phyloP scores from a whole-genome alignment of 2,888 invertebrate genomes.

The Synanthedon vespiformis region DNA sequence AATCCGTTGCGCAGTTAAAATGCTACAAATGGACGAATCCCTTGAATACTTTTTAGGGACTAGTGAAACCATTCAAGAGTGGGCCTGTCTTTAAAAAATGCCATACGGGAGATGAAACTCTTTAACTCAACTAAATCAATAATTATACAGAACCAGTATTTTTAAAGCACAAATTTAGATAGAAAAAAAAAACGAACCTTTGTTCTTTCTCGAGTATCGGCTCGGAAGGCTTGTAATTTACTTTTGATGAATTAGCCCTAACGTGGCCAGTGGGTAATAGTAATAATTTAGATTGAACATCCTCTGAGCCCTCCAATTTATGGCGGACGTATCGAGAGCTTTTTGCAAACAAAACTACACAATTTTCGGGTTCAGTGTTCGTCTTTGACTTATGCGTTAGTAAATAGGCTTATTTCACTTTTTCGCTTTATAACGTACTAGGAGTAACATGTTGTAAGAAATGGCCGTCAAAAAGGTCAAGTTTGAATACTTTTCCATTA shows the following conservation, averaged over 20 bases:
- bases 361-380: slow-evolving; percentile 33
- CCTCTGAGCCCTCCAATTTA: slow-evolving; percentile 34
- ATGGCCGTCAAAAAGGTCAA: not conserved
- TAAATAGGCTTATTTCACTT: too few relatives aligned
- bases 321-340: slow-evolving; percentile 36
- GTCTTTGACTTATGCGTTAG: slow-evolving; percentile 7
- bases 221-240: slow-evolving; percentile 42
- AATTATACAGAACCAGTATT: too few relatives aligned
- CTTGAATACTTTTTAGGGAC: too few relatives aligned
- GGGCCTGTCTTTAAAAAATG: too few relatives aligned
- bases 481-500: not conserved
- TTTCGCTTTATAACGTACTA: not conserved
- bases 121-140: too few relatives aligned
- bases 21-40: too few relatives aligned
- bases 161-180: too few relatives aligned
- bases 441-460: not conserved
- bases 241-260: slow-evolving; percentile 54
- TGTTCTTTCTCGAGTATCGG: slow-evolving; percentile 13
- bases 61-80: too few relatives aligned
- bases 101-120: too few relatives aligned
- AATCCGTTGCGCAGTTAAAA: too few relatives aligned
- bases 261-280: slow-evolving; percentile 39
- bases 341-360: slow-evolving; percentile 30
- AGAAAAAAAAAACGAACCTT: not conserved
- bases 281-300: slow-evolving; percentile 17